Evolutionary conservation across 2,888 invertebrate genomes (phyloP).

Genomic region (Nasonia oneida): DNA sequence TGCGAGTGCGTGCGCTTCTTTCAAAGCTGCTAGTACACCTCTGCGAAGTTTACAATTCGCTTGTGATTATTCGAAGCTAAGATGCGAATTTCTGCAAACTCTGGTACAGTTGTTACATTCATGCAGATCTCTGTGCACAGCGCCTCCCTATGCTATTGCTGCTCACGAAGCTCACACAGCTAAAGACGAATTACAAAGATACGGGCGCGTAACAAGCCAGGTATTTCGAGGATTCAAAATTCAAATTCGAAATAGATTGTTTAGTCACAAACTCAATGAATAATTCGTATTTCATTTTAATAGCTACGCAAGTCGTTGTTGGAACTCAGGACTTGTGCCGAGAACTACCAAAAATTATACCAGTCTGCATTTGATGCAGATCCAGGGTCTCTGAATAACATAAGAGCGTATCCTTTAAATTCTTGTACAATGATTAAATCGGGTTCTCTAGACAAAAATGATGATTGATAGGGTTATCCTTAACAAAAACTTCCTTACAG

Average conservation of each 20-base stretch:
- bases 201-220: slow-evolving; percentile 90
- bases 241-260: neutral
- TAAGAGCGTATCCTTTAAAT: slow-evolving; percentile 78
- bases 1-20: slow-evolving; percentile 76
- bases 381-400: slow-evolving; percentile 87
- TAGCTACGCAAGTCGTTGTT: slow-evolving; percentile 87
- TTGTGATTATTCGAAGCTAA: slow-evolving; percentile 87
- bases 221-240: slow-evolving; percentile 70
- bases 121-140: slow-evolving; percentile 89
- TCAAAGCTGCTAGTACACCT: slow-evolving; percentile 85
- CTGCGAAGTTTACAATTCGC: slow-evolving; percentile 85
- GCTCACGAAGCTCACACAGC: slow-evolving; percentile 89
- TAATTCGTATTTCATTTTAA: neutral
- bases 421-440: neutral
- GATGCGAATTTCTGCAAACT: slow-evolving; percentile 87
- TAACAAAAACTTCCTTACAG: slow-evolving; percentile 76
- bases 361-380: slow-evolving; percentile 93
- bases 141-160: slow-evolving; percentile 96
- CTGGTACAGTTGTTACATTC: slow-evolving; percentile 85
- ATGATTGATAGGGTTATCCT: neutral
- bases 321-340: slow-evolving; percentile 86
- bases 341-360: slow-evolving; percentile 88
- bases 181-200: slow-evolving; percentile 88
- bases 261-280: neutral
- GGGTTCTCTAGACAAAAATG: neutral